Evolutionary conservation across 2,113 vertebrate species (phyloP), one percentile per base, ranked within the genome.

Genomic region (Bufo bufo): DNA sequence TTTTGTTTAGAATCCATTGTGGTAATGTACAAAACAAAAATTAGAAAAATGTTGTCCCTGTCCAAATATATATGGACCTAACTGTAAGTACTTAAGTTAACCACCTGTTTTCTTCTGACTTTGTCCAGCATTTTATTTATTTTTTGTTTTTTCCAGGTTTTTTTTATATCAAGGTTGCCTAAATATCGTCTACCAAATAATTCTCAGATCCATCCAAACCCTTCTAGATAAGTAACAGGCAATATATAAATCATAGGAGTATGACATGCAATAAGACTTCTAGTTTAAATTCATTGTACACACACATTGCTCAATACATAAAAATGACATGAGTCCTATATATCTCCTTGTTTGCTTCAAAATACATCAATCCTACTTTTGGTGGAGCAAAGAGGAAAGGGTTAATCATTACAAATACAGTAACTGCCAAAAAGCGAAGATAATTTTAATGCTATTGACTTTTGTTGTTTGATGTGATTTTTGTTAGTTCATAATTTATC

Each of bases 321-420:
- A 80, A 80, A 54, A 80, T 80, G 11, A 43, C 59, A 80, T 43
- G 52, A 80, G 77, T 56, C 12, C 54, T 59, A 58, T 80, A 59
- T 59, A 80, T 80, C 77, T 59, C 54, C 54, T 80, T 80, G 13
- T 80, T 80, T 23, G 33, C 23, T 80, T 80, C 54, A 59, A 80
- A 59, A 81, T 81, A 81, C 33, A 81, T 81, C 56, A 81, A 81
- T 81, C 78, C 45, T 81, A 2, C 56, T 16, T 4, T 61, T 81
- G 56, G 54, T 61, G 78, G 56, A 81, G 78, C 56, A 81, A 61
- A 58, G 33, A 61, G 56, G 58, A 14, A 59, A 81, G 78, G 52
- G 54, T 80, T 43, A 80, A 80, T 80, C 77, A 80, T 58, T 78
- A 20, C 77, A 50, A 78, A 52, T 80, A 43, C 52, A 58, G 59